Conservation (phyloP, 2,113 vertebrate species). For the Nyctibius bracteatus region DNA sequence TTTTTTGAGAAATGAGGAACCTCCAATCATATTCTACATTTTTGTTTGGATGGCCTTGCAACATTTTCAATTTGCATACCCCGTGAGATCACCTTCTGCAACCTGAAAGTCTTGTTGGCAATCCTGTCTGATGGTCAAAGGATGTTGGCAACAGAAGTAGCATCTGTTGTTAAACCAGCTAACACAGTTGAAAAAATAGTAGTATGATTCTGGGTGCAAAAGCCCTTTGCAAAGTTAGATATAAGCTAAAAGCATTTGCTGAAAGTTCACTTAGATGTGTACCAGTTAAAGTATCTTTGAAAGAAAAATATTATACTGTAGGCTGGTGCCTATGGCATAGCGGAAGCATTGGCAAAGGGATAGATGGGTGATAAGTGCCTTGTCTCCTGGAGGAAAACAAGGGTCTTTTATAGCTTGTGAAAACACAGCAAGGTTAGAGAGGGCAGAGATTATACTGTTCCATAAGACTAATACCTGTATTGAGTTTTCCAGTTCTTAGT, state of each 20-base stretch:
- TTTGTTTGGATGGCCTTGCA: not conserved
- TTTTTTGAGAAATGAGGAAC: not conserved
- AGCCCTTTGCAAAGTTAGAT: not conserved
- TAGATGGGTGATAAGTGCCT: not conserved
- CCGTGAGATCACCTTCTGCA: not conserved
- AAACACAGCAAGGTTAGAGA: not conserved
- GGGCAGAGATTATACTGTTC: not conserved
- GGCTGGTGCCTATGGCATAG: not conserved
- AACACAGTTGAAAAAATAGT: not conserved
- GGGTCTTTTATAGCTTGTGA: not conserved
- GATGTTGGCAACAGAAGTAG: not conserved
- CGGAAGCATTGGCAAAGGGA: accelerated
- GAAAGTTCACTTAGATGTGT: not conserved
- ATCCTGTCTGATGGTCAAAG: not conserved
- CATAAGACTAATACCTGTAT: not conserved
- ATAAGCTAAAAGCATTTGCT: not conserved
- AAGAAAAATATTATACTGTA: not conserved
- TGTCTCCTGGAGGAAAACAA: not conserved
- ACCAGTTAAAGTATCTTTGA: not conserved
- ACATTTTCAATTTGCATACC: not conserved
- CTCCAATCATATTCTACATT: not conserved
- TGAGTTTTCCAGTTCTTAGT: not conserved
- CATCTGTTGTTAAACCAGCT: not conserved
- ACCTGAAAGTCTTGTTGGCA: not conserved
- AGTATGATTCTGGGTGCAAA: not conserved